Evolutionary conservation across 2,888 invertebrate species (phyloP).

Genomic region (Mechanitis mazaeus): DNA sequence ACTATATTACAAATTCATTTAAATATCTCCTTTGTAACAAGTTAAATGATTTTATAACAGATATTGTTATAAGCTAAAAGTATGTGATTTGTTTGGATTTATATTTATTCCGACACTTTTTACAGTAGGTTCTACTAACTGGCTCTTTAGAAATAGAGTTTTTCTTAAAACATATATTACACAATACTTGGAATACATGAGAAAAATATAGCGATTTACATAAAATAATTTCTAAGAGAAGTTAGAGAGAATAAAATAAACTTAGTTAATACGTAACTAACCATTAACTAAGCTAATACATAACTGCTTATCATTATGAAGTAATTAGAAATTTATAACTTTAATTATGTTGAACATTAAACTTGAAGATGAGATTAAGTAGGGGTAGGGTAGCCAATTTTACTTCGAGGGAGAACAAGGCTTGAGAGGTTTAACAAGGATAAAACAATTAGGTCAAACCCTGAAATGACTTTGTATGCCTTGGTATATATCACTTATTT

Average conservation of each 20-base stretch:
- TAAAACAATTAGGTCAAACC: neutral
- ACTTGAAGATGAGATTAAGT: constrained; percentile 45
- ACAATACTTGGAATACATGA: too few relatives aligned
- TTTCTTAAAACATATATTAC: too few relatives aligned
- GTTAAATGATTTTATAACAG: neutral
- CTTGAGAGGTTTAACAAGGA: constrained; percentile 41
- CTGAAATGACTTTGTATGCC: too few relatives aligned
- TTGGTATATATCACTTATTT: too few relatives aligned
- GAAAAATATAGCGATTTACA: too few relatives aligned
- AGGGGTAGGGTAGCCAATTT: constrained; percentile 50
- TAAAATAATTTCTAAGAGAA: neutral
- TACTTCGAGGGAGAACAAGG: constrained; percentile 48
- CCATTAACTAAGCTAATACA: neutral
- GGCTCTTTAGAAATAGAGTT: too few relatives aligned
- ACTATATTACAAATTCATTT: neutral
- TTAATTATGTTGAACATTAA: constrained; percentile 31
- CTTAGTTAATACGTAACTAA: constrained; percentile 1
- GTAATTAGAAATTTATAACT: constrained; percentile 15
- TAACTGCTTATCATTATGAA: constrained; percentile 11
- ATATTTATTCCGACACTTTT: too few relatives aligned
- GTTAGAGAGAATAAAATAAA: neutral
- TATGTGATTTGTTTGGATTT: too few relatives aligned
- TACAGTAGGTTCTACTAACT: too few relatives aligned
- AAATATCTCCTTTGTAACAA: neutral
- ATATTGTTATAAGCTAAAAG: neutral